These are phyloP conservation scores for Xiphophorus couchianus DNA, from an alignment of 2,113 vertebrate genomes.

Conservation along the genomic window DNA sequence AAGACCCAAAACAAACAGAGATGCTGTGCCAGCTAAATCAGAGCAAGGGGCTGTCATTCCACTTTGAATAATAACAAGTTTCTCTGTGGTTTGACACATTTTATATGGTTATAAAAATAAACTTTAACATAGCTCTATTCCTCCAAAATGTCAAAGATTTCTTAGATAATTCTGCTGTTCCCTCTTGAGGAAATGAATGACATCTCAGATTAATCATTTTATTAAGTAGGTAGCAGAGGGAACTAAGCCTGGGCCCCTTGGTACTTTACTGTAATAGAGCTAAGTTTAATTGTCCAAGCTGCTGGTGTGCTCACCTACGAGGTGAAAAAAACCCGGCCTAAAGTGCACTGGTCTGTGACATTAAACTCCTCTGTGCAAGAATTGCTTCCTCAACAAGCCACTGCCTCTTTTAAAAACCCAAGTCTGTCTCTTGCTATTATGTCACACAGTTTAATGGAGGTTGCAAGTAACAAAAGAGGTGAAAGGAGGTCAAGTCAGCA, in stretches of 20 bases:
- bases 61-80: neutral
- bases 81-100: neutral
- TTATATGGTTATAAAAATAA: neutral
- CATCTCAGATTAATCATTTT: conserved; percentile 61
- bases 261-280: conserved; percentile 58
- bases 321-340: conserved; percentile 29
- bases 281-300: conserved; percentile 54
- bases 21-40: conserved; percentile 58
- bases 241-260: conserved; percentile 26
- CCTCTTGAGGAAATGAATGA: conserved; percentile 46
- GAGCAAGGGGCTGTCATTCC: conserved; percentile 27
- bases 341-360: conserved; percentile 22
- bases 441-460: conserved; percentile 57
- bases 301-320: conserved; percentile 44
- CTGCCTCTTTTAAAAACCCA: conserved; percentile 63
- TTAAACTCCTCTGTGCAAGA: conserved; percentile 1
- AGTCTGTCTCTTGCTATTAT: conserved; percentile 60
- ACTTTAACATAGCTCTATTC: neutral
- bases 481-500: conserved; percentile 63
- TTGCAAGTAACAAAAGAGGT: conserved; percentile 61
- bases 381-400: conserved; percentile 33
- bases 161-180: conserved; percentile 9
- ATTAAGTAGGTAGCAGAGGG: conserved; percentile 45
- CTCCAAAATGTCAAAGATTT: neutral
- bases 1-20: conserved; percentile 71